Evolutionary conservation across 64 coral and sea anemone genomes (phyloP).

Genomic region (Montipora efflorescens): DNA sequence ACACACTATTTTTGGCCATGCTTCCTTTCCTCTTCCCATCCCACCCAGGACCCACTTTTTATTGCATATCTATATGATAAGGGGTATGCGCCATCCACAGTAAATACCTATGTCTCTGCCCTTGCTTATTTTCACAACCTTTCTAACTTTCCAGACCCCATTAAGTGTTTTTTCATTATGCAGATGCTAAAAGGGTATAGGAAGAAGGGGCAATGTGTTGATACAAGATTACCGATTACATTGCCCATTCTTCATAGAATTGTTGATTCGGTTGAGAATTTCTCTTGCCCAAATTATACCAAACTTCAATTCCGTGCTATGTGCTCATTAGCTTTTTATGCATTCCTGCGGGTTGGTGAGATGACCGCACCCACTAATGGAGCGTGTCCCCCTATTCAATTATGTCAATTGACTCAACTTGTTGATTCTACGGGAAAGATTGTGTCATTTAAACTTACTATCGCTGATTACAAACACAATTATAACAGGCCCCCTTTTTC

Average conservation of each 20-base stretch:
- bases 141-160: neutral
- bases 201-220: neutral
- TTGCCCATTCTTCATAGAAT: slow-evolving; percentile 2
- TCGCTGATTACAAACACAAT: slow-evolving; percentile 43
- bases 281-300: slow-evolving; percentile 38
- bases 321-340: slow-evolving; percentile 27
- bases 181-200: slow-evolving; percentile 39
- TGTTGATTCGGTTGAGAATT: neutral
- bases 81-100: slow-evolving; percentile 20
- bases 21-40: neutral
- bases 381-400: slow-evolving; percentile 25
- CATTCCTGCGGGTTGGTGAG: slow-evolving; percentile 57
- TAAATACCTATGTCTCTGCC: slow-evolving; percentile 40
- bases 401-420: slow-evolving; percentile 48
- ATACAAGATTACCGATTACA: slow-evolving; percentile 13
- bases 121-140: slow-evolving; percentile 13
- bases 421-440: slow-evolving; percentile 1
- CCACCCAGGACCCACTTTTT: neutral
- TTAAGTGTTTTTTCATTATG: neutral
- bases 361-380: slow-evolving; percentile 14
- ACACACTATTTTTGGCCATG: slow-evolving; percentile 1
- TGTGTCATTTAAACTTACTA: neutral
- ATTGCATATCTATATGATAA: slow-evolving; percentile 25
- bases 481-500: slow-evolving; percentile 27
- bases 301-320: neutral